Base-by-base conservation (phyloP, 2,113 vertebrate genomes). In the Scolopax mira region DNA sequence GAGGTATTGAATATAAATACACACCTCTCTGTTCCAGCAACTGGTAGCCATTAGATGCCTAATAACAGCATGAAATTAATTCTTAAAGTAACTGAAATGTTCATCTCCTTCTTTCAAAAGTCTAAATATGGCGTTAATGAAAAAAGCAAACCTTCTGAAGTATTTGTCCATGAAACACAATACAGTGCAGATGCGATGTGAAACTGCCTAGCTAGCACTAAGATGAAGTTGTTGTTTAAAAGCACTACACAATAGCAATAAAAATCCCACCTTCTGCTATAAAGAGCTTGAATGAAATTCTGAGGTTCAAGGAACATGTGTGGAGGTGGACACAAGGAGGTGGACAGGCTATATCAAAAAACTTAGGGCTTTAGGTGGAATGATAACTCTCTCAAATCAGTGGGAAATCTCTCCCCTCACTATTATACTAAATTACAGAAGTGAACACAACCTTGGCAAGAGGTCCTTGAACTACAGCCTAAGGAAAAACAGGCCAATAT, bases 361-460 rank as follows among this genome's bases (percentile, higher is more conserved):
- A 37, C 44, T 35, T 67, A 46, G 54, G 72, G 23, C 57, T 44
- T 31, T 1, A 55, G 58, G 30, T 80, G 30, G 54, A 79, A 92
- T 58, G 64, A 60, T 42, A 85, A 89, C 37, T 74, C 85, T 92
- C 42, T 65, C 17, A 73, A 90, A 93, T 60, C 69, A 75, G 80
- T 71, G 69, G 86, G 69, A 87, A 92, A 81, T 84, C 83, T 78
- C 75, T 92, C 23, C 83, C 60, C 27, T 92, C 64, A 6, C 74
- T 71, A 74, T 79, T 79, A 48, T 23, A 90, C 86, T 51, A 90
- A 92, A 90, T 75, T 48, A 57, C 83, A 93, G 69, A 93, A 93
- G 48, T 14, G 48, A 92, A 92, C 48, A 48, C 51, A 81, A 60
- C 69, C 31, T 92, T 75, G 80, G 77, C 73, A 87, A 71, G 91